Base-by-base conservation (phyloP, 1,140 invertebrate species). In the Drosophila ambigua region DNA sequence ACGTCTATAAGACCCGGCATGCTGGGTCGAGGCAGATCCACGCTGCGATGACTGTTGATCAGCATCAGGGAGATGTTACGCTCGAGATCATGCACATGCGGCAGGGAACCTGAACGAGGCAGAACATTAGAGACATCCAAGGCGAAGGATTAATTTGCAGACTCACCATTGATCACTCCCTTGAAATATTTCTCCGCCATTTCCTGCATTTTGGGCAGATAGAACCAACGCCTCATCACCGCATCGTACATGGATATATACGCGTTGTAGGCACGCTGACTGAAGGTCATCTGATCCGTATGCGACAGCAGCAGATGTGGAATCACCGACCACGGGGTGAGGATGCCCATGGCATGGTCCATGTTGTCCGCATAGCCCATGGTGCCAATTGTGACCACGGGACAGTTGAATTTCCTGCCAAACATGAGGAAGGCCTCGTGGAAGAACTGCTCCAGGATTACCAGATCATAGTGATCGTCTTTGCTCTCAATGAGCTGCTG, bases 31-130 rank as follows among this genome's bases (percentile, higher is more conserved):
- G 92, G 91, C 46, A 91, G 75, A 60, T 92, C 90, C 46, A 93
- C 78, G 35, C 91, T 90, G 6, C 92, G 92, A 91, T 94, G 93
- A 16, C 91, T 92, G 67, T 93, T 94, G n/a, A 93, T 80, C 35
- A 95, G 89, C 46, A 94, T 82, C 44, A 95, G 67, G n/a, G 93
- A 93, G 9, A 94, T 92, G 67, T 93, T 93, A 20, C 91, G 92
- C 61, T 93, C 92, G 45, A 95, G 68, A 41, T 94, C 92, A 1
- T 90, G 80, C 5, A 94, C 73, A 44, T 90, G 71, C 0, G 93
- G 93, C 7, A 90, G 57, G 0, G 76, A 65, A 15, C 78, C 89
- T 91, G 13, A 59, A 53, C 5, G 35, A 8, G 8, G 1, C 8
- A n/a, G 7, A 20, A 5, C 16, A 4, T 26, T 15, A 11, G 35